phyloP scores from a whole-genome alignment of 1,140 invertebrate species.

The Aleiodes sp. region DNA sequence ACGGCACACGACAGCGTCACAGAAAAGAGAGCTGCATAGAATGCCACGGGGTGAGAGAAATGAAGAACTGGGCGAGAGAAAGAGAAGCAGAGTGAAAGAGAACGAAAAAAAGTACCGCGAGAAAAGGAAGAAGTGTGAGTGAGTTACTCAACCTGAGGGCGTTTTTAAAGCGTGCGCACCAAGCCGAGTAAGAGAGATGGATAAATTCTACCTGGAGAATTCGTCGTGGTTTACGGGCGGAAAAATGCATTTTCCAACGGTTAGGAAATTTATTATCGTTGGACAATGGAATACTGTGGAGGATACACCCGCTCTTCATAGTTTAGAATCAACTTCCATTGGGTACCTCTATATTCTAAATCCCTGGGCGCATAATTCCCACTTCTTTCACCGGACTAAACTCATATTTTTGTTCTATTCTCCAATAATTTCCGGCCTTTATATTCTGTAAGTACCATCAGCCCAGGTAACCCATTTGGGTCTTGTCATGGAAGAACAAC shows the following conservation, averaged over 20 bases:
- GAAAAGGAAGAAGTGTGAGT: background rate
- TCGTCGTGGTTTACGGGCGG: slow-evolving; percentile 31
- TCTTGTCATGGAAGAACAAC: background rate
- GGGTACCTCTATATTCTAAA: background rate
- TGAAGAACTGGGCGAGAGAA: background rate
- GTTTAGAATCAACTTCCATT: background rate
- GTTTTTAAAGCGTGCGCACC: background rate
- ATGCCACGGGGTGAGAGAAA: slow-evolving; percentile 7
- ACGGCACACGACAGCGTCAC: slow-evolving; percentile 24
- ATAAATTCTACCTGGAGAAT: slow-evolving; percentile 26
- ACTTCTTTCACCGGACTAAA: background rate
- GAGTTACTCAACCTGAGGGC: background rate
- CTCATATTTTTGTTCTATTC: background rate
- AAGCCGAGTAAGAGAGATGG: slow-evolving; percentile 9
- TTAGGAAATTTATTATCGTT: slow-evolving; percentile 40
- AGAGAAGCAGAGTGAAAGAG: background rate
- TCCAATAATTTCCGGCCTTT: background rate
- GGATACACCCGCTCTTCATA: background rate
- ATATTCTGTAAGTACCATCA: background rate
- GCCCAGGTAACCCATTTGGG: background rate
- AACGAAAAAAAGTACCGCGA: background rate
- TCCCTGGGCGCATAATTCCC: background rate
- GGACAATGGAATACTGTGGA: slow-evolving; percentile 36
- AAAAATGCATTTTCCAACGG: slow-evolving; percentile 45
- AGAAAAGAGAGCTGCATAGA: slow-evolving; percentile 18